Base-by-base conservation (phyloP, 1,140 invertebrate genomes). In the Halyomorpha halys region DNA sequence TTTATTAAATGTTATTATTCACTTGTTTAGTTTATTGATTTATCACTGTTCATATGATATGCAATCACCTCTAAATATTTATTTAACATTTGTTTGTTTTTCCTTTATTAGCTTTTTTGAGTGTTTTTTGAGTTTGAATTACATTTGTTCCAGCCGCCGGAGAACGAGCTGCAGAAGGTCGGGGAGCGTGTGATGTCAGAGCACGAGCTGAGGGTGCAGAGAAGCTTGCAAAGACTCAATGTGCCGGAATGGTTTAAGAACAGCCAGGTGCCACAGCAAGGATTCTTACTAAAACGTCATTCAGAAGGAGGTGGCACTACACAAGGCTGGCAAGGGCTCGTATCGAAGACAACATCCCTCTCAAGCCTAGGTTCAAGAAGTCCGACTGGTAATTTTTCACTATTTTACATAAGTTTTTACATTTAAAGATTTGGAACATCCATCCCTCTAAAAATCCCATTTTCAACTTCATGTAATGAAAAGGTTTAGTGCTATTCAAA, bases 161-260 rank as follows among this genome's bases (percentile, higher is more conserved):
- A 94, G 78, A 94, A 94, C 82, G 88, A 91, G 73, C 81, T 94
- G 71, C 87, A 91, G 79, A 91, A 91, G 78, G 76, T 74, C 65
- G 80, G 83, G 73, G 79, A 80, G 53, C 80, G 87, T 51, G 81
- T 86, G 73, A 80, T 91, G 71, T 90, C 89, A 60, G 92, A 94
- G 76, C 91, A 95, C 78, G 91, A 96, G 76, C 79, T 96, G 62
- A 82, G 94, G 62, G 89, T 97, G 61, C 90, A 94, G 74, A 85
- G 91, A 68, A 95, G 91, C 21, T 76, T 97, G 67, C 90, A 94
- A 74, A 89, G 91, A 70, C 83, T 97, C 62, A 92, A 94, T 77
- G 86, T 96, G 44, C 94, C 94, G 49, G 91, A 96, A 72, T 97
- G 94, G 94, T 93, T 90, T 79, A 91, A 89, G 75, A 89, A 90